Evolutionary conservation across 2,888 invertebrate species (phyloP).

Genomic region (Fragum sueziense): DNA sequence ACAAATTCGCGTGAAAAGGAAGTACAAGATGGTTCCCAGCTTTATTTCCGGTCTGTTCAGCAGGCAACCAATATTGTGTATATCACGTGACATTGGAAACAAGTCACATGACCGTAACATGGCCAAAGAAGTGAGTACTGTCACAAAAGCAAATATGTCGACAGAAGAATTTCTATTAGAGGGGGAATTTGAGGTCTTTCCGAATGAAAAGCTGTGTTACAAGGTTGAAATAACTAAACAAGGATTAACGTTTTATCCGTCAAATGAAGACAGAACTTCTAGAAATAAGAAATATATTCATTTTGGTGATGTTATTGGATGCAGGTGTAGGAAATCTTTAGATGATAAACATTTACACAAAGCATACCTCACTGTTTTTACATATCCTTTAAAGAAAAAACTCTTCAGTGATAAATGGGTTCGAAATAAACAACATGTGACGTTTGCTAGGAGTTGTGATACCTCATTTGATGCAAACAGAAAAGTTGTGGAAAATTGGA

Average conservation of each 20-base stretch:
- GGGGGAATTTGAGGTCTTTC: constrained; percentile 69
- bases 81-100: constrained; percentile 27
- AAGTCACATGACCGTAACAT: constrained; percentile 62
- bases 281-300: constrained; percentile 66
- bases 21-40: constrained; percentile 21
- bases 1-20: constrained; percentile 57
- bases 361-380: constrained; percentile 75
- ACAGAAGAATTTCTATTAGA: constrained; percentile 66
- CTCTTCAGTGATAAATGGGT: constrained; percentile 70
- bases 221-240: constrained; percentile 66
- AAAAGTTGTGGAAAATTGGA: constrained; percentile 71
- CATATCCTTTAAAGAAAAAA: constrained; percentile 76
- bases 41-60: neutral
- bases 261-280: constrained; percentile 49
- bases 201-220: constrained; percentile 64
- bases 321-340: constrained; percentile 70
- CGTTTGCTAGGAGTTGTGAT: constrained; percentile 67
- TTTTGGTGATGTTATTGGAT: constrained; percentile 78
- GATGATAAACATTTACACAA: constrained; percentile 59
- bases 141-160: constrained; percentile 59
- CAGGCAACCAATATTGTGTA: neutral
- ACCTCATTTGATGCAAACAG: constrained; percentile 72
- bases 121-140: constrained; percentile 40
- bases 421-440: constrained; percentile 68
- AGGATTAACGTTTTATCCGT: constrained; percentile 64